Conservation (phyloP, 2,888 invertebrate species). For the Drosophila lacicola region DNA sequence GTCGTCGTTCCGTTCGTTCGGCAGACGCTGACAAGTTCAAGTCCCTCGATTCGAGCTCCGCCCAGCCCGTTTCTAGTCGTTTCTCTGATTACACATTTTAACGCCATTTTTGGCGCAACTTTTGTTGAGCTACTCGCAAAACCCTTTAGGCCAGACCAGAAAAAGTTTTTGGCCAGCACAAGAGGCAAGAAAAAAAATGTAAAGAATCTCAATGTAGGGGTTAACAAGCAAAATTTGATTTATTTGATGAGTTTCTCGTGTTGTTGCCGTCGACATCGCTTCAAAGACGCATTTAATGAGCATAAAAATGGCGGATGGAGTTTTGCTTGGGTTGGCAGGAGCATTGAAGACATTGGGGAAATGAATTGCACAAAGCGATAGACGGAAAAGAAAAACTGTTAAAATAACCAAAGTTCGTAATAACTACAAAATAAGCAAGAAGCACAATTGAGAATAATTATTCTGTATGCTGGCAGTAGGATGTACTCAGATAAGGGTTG, state of each 20-base stretch:
- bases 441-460: neutral
- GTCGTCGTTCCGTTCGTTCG: constrained; percentile 17
- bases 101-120: constrained; percentile 73
- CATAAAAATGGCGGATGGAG: constrained; percentile 54
- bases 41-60: constrained; percentile 11
- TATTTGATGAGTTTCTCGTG: constrained; percentile 75
- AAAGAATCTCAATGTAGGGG: constrained; percentile 76
- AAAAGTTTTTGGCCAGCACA: constrained; percentile 47
- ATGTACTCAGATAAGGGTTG: neutral
- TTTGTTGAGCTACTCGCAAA: constrained; percentile 51
- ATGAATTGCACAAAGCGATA: constrained; percentile 42
- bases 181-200: constrained; percentile 43
- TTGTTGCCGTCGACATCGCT: constrained; percentile 43
- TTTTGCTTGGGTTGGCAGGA: neutral
- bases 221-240: constrained; percentile 79
- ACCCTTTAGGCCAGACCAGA: constrained; percentile 65
- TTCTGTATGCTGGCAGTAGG: neutral
- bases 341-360: constrained; percentile 39
- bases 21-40: constrained; percentile 65
- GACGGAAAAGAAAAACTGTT: constrained; percentile 37
- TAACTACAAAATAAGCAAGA: constrained; percentile 17
- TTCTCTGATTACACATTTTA: constrained; percentile 74
- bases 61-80: constrained; percentile 52
- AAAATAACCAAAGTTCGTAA: constrained; percentile 36
- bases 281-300: constrained; percentile 68